Evolutionary conservation across 2,888 invertebrate genomes (phyloP), one percentile per base, ranked within the genome.

Genomic region (Papilio gigon): DNA sequence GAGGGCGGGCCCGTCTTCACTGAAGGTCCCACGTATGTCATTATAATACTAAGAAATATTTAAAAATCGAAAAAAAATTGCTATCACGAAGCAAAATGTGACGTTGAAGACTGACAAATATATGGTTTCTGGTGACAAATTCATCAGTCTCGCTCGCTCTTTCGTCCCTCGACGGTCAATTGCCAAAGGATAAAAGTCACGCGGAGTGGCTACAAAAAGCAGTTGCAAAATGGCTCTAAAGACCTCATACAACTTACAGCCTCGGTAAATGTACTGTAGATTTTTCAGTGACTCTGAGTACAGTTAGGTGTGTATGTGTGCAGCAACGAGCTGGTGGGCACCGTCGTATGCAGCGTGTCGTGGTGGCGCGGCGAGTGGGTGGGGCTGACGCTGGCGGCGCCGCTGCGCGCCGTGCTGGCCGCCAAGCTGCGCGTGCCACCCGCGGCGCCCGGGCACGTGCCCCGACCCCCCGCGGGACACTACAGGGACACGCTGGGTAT

Each of bases 281-380:
- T n/a, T n/a, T n/a, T n/a, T n/a, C n/a, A 9, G 11, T 35, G 33
- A 35, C 9, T 35, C 33, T 9, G 11, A 35, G 8, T 8, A 35
- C 9, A 5, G 8, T 35, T 35, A 35, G 12, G 56, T 37, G 14
- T 58, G 9, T 35, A n/a, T 35, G 35, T 47, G n/a, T 22, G 25
- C 71, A 89, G 89, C 1, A 84, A 83, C 60, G 84, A 85, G 68
- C 76, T 93, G 42, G 80, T 93, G 68, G 94, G 94, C 50, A 84
- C 92, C 72, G 93, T 94, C 73, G 89, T 94, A 53, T 93, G 93
- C 76, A 89, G 93, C 74, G 88, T 93, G 75, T 93, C 93, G 68
- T 94, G 94, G 94, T 94, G 93, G 87, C 89, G 93, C 35, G 93
- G 93, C 8, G 94, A 94, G 84, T 93, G 94, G 93, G 93, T 94